These are phyloP conservation scores for Albula goreensis DNA, from an alignment of 2,113 vertebrate species.

Conservation along the genomic window DNA sequence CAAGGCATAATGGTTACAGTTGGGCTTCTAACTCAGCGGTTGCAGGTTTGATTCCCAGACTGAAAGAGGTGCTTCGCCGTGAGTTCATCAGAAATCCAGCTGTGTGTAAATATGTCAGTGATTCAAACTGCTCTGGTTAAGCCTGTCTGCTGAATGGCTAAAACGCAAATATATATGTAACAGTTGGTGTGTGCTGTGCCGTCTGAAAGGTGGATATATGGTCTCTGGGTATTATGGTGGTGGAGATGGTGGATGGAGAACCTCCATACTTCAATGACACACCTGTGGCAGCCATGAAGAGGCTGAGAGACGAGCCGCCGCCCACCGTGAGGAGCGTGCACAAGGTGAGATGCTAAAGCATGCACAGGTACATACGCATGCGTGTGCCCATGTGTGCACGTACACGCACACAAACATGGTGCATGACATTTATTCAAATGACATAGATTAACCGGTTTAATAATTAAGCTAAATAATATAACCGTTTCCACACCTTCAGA, in stretches of 20 bases:
- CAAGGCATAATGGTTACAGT: too few relatives aligned
- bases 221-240: constrained; percentile 95
- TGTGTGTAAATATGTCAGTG: too few relatives aligned
- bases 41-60: too few relatives aligned
- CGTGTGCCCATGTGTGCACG: background rate
- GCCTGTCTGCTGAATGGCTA: background rate
- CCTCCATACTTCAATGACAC: constrained; percentile 91
- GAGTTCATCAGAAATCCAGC: too few relatives aligned
- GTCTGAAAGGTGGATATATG: constrained; percentile 85
- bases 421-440: too few relatives aligned
- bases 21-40: too few relatives aligned
- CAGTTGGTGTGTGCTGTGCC: constrained; percentile 13
- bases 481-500: too few relatives aligned
- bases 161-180: background rate
- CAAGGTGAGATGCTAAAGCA: constrained; percentile 66
- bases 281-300: constrained; percentile 90
- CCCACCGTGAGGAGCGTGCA: constrained; percentile 80
- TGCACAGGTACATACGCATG: background rate
- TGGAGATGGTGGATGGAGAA: constrained; percentile 94
- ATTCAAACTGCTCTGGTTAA: too few relatives aligned
- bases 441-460: too few relatives aligned
- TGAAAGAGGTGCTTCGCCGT: too few relatives aligned
- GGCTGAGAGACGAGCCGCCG: constrained; percentile 80
- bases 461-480: too few relatives aligned
- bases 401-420: background rate